These are phyloP conservation scores for Campoplex nolae DNA, from an alignment of 2,888 invertebrate species.

Conservation along the genomic window DNA sequence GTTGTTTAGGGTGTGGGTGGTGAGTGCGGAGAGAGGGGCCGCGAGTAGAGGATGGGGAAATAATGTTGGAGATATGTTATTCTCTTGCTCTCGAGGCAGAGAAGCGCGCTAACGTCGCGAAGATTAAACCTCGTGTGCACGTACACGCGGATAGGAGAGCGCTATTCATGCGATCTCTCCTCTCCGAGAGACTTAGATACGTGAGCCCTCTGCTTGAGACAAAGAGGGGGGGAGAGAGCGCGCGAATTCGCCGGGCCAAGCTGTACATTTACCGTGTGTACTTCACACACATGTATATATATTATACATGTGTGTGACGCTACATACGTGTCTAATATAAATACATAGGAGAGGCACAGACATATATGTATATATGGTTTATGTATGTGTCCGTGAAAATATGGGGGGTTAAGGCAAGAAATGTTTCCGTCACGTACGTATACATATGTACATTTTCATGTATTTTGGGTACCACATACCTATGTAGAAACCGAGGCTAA, in stretches of 20 bases:
- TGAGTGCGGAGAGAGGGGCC: conserved; percentile 40
- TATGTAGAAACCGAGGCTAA: conserved; percentile 57
- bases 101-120: conserved; percentile 72
- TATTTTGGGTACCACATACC: not conserved
- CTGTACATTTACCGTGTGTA: conserved; percentile 42
- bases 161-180: conserved; percentile 14
- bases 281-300: not conserved
- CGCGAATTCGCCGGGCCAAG: conserved; percentile 13
- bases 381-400: not conserved
- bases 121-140: conserved; percentile 77
- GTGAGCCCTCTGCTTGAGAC: conserved; percentile 48
- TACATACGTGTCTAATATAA: too few relatives aligned
- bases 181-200: conserved; percentile 60
- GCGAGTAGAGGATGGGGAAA: conserved; percentile 23
- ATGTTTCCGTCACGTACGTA: conserved; percentile 59
- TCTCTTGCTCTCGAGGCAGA: conserved; percentile 69
- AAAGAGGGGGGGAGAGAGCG: conserved; percentile 20
- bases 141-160: conserved; percentile 58
- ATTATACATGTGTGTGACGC: too few relatives aligned
- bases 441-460: conserved; percentile 20
- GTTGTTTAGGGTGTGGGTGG: conserved; percentile 61
- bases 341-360: not conserved
- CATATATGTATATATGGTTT: not conserved
- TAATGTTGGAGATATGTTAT: conserved; percentile 68
- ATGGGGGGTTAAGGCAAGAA: conserved; percentile 43